phyloP scores from a whole-genome alignment of 1,140 invertebrate species.

The Amyelois transitella region DNA sequence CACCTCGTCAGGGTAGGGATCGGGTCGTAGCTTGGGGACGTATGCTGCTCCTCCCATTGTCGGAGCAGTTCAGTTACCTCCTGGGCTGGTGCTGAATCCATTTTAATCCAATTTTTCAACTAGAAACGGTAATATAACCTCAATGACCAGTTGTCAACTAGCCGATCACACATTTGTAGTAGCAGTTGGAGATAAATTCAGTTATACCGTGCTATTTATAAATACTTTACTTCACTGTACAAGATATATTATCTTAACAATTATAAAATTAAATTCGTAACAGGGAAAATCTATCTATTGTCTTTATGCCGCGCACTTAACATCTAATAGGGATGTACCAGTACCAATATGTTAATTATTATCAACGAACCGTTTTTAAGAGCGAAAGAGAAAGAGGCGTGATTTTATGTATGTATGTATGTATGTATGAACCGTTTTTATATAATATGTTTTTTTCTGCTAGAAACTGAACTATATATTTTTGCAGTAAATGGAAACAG shows the following conservation, averaged over 20 bases:
- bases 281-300: too few relatives aligned
- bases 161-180: background rate
- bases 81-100: conserved; percentile 66
- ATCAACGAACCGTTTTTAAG: too few relatives aligned
- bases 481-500: too few relatives aligned
- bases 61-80: conserved; percentile 80
- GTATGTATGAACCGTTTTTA: too few relatives aligned
- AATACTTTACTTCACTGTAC: background rate
- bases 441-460: too few relatives aligned
- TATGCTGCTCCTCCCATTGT: conserved; percentile 84
- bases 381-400: too few relatives aligned
- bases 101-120: conserved; percentile 18
- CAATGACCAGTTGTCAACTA: background rate
- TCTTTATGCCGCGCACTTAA: too few relatives aligned
- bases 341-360: too few relatives aligned
- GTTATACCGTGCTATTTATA: background rate
- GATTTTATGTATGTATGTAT: too few relatives aligned
- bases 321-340: too few relatives aligned
- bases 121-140: background rate
- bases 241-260: too few relatives aligned
- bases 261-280: background rate
- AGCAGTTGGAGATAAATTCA: background rate
- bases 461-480: too few relatives aligned
- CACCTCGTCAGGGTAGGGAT: conserved; percentile 79
- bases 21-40: conserved; percentile 79